Base-by-base conservation (phyloP, 30 jellyfish, hydroid and myxozoan species). In the Chironex yamaguchii region DNA sequence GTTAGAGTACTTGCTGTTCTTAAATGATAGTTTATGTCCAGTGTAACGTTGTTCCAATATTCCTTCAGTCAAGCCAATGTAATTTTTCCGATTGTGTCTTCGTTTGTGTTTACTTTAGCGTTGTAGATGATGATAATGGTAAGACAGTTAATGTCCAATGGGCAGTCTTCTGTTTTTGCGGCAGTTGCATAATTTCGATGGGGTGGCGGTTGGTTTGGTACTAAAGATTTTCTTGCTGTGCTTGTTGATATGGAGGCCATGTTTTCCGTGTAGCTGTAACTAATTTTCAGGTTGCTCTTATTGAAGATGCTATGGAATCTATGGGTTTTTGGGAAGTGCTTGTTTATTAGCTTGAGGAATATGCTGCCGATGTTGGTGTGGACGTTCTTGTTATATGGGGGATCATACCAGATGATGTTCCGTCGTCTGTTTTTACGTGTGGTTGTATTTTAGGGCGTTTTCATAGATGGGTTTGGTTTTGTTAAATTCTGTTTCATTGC, bases 361-460 rank as follows among this genome's bases (percentile, higher is more conserved):
- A 13, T 42, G 32, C 28, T 11, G 91, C 96, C 91, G 42, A 89
- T 84, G 76, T 52, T 86, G 9, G 96, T 89, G 53, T 75, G 36
- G 79, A 89, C 97, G 52, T 42, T 89, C 71, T 28, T 63, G 76
- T 53, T 81, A 82, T 54, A 89, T 9, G 96, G 87, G 0, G 96
- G 96, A 63, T 85, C 76, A 48, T 62, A 85, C 89, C 89, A 80
- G 64, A 80, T 64, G 24, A 80, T 80, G 73, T 80, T 62, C 24
- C 91, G 79, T 35, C 67, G 68, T 36, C 91, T 30, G 75, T 42
- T 21, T 36, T 66, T 62, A 23, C 82, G 36, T 49, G 33, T 70
- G 6, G 17, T 31, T 69, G 24, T 70, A 24, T 27, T 70, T 52
- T 29, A 84, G 92, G 76, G 96, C 88, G 83, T 73, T 54, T 48